phyloP scores from a whole-genome alignment of 2,113 vertebrate genomes.

The Onychostruthus taczanowskii region DNA sequence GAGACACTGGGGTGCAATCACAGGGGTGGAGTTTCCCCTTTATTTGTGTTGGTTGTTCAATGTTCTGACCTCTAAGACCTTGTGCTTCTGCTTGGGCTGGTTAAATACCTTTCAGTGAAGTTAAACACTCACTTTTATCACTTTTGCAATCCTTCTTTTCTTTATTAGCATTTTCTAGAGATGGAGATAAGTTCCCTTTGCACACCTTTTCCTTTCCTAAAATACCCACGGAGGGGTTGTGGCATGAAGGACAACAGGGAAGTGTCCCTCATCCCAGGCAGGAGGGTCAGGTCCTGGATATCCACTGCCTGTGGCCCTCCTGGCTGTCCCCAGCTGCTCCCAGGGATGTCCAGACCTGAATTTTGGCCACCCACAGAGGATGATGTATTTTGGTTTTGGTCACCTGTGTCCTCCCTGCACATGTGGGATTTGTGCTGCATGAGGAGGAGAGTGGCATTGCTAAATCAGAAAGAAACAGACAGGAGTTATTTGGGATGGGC shows the following conservation, averaged over 20 bases:
- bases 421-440: accelerated
- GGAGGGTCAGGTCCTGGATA: background rate
- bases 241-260: background rate
- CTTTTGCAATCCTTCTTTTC: background rate
- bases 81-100: background rate
- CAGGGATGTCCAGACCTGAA: background rate
- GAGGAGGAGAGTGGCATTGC: background rate
- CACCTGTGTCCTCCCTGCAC: background rate
- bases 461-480: background rate
- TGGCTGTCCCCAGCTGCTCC: background rate
- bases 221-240: background rate
- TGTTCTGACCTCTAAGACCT: background rate
- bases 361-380: background rate
- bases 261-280: background rate
- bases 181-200: background rate
- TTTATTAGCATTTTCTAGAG: background rate
- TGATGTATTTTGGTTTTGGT: accelerated
- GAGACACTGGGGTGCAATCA: background rate
- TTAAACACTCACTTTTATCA: background rate
- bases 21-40: background rate
- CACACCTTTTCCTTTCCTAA: background rate
- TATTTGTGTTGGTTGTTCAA: background rate
- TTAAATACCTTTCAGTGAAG: background rate
- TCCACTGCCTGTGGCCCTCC: background rate
- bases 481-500: background rate